Conservation (phyloP, 2,113 vertebrate genomes). For the Ceuthmochares aereus region DNA sequence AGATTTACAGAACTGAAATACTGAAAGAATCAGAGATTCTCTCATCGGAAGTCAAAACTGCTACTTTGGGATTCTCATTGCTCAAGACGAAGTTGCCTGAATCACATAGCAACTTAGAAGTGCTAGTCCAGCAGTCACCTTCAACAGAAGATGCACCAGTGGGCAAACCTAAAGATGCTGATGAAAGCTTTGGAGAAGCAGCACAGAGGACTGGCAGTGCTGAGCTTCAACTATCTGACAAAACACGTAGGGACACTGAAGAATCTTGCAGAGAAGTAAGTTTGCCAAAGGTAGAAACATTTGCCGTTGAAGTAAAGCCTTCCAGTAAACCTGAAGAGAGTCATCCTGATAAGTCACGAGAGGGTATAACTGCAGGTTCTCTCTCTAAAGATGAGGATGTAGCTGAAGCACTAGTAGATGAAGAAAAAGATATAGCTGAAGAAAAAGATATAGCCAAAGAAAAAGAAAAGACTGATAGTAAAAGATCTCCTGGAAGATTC, state of each 20-base stretch:
- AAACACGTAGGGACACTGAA: neutral
- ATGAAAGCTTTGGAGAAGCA: neutral
- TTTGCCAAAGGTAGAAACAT: neutral
- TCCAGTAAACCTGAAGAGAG: neutral
- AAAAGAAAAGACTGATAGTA: slow-evolving; percentile 41
- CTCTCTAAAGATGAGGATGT: neutral
- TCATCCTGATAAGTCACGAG: slow-evolving; percentile 11
- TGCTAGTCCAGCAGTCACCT: slow-evolving; percentile 2
- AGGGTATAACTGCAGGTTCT: slow-evolving; percentile 2
- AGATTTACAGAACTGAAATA: slow-evolving; percentile 55
- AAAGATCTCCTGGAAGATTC: slow-evolving; percentile 67
- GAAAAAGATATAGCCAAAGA: slow-evolving; percentile 1
- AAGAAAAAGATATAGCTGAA: neutral
- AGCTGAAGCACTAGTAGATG: neutral
- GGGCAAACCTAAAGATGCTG: neutral
- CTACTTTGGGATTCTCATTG: slow-evolving; percentile 76
- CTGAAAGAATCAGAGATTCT: slow-evolving; percentile 74
- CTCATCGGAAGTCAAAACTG: slow-evolving; percentile 49
- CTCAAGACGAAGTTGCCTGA: slow-evolving; percentile 71
- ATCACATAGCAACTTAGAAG: neutral
- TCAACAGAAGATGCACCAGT: neutral
- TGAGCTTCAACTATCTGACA: slow-evolving; percentile 6
- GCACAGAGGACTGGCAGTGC: neutral
- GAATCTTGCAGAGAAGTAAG: slow-evolving; percentile 9
- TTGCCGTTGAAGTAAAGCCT: neutral